Percentiles rank a stretch among this genome's conserved stretches.
Evolutionary conservation across 2,888 invertebrate genomes (phyloP).

Genomic region (Ennomos quercinarius): DNA sequence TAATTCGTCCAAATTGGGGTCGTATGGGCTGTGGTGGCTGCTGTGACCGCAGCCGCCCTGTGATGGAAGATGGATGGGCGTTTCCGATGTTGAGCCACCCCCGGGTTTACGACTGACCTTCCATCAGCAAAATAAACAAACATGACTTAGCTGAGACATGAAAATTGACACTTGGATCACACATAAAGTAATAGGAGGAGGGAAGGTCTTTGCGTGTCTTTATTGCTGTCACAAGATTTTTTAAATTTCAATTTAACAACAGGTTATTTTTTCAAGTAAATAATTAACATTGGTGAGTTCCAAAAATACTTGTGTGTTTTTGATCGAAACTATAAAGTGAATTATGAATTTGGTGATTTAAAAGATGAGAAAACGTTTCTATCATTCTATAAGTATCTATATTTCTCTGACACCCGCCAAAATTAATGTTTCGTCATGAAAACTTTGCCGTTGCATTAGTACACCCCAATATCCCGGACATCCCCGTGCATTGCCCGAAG

Average conservation of each 20-base stretch:
- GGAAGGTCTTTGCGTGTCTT: too few species aligned
- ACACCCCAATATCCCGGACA: background rate
- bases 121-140: constrained; percentile 28
- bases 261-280: too few species aligned
- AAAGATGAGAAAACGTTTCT: too few species aligned
- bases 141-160: constrained; percentile 11
- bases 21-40: constrained; percentile 1
- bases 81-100: constrained; percentile 15
- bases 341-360: too few species aligned
- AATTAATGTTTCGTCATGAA: background rate
- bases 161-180: constrained; percentile 15
- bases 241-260: too few species aligned
- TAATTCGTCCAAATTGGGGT: constrained; percentile 25
- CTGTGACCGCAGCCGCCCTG: constrained; percentile 9
- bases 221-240: too few species aligned
- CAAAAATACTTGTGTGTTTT: too few species aligned
- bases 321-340: too few species aligned
- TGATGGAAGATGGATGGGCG: constrained; percentile 24
- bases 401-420: too few species aligned
- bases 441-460: constrained; percentile 15
- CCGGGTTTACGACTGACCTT: constrained; percentile 24
- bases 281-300: too few species aligned
- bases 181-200: background rate
- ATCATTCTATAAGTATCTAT: too few species aligned
- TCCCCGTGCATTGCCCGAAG: constrained; percentile 5